phyloP scores from a whole-genome alignment of 2,888 invertebrate species.

The Lamellibrachia satsuma region DNA sequence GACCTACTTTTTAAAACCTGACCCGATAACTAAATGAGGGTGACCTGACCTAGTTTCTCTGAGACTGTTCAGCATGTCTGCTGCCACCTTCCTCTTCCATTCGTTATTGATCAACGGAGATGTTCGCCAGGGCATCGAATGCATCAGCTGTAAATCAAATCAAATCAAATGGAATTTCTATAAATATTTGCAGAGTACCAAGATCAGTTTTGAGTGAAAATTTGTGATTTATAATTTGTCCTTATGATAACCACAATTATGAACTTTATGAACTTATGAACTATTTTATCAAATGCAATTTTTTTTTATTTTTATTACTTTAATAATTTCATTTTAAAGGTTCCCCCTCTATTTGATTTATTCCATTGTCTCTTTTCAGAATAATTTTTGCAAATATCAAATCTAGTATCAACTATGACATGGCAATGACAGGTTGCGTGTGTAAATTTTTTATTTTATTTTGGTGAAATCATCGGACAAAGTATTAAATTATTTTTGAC shows the following conservation, averaged over 20 bases:
- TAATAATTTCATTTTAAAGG: too few relatives aligned
- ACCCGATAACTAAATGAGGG: not conserved
- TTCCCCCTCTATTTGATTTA: too few relatives aligned
- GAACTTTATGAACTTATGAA: too few relatives aligned
- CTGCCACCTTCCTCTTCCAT: constrained; percentile 79
- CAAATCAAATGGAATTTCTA: not conserved
- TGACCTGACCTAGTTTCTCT: constrained; percentile 69
- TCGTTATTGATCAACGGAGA: constrained; percentile 66
- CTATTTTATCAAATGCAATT: not conserved
- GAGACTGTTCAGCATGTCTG: constrained; percentile 77
- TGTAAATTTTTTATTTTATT: too few relatives aligned
- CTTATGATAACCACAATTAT: not conserved
- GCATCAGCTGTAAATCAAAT: constrained; percentile 67
- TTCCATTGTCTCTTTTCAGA: too few relatives aligned
- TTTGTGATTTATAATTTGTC: too few relatives aligned
- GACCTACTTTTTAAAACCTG: not conserved
- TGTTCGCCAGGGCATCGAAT: constrained; percentile 73
- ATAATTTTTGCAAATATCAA: too few relatives aligned
- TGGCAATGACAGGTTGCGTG: too few relatives aligned
- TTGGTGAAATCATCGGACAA: too few relatives aligned
- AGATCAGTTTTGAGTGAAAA: not conserved
- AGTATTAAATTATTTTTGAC: too few relatives aligned
- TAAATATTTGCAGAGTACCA: not conserved
- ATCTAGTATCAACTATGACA: too few relatives aligned
- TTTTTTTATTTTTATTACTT: too few relatives aligned